Evolutionary conservation across 2,797 vertebrate genomes (phyloP), one percentile per base, ranked within the genome.

Genomic region (Pristis pectinata): DNA sequence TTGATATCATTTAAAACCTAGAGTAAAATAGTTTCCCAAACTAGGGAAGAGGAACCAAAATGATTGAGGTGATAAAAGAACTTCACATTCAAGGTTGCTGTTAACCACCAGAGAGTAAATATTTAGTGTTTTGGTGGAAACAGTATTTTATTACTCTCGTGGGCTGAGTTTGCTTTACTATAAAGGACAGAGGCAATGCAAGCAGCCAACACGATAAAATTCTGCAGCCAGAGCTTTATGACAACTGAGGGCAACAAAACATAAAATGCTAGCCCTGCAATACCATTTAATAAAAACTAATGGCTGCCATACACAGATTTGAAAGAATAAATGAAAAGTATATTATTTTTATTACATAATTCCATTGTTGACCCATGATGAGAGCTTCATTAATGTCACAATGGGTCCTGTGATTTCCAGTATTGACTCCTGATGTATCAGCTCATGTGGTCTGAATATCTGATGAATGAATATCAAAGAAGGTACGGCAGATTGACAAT

Each of bases 181-280:
- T 93, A n/a, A 93, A 70, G 61, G 27, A 44, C 24, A 41, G 91
- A 49, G 67, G 59, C 41, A 93, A 72, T 94, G 27, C 92, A 49
- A 30, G 44, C 27, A 76, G 92, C 44, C 13, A 34, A 8, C 70
- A 53, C 64, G 30, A 74, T 94, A 94, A 94, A 72, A 76, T 70
- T 49, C 44, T 22, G 13, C 44, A 74, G 49, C 67, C 70, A n/a
- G 67, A 34, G 70, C 70, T 70, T 70, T 67, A 70, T 44, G 19
- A 93, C 44, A 94, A 74, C 44, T 30, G 27, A 94, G 30, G 49
- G 92, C 92, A 94, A 74, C 67, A 76, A 53, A 74, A 49, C 92
- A 93, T 93, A 93, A 93, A 93, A 93, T 93, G 64, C 70, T 53
- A 19, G 67, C 44, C 92, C 92, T 74, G 30, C 49, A 37, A 94